A percentile compares a stretch with the other conserved stretches of the same genome.
These are phyloP conservation scores for Phalacrocorax pelagicus DNA, from an alignment of 2,113 vertebrate genomes.

Conservation along the genomic window DNA sequence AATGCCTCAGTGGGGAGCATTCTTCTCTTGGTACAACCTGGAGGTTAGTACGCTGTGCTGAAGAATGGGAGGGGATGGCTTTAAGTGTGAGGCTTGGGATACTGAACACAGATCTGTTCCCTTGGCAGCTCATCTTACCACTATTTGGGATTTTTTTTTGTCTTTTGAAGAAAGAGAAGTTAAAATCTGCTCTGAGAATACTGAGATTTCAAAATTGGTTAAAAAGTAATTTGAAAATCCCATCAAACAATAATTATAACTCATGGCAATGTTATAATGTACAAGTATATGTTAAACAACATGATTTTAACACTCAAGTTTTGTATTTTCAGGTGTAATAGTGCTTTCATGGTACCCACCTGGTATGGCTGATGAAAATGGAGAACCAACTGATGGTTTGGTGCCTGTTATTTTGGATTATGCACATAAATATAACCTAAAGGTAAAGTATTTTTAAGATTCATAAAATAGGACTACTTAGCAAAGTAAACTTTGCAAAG, in stretches of 20 bases:
- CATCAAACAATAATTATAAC: neutral
- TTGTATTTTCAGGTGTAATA: constrained; percentile 84
- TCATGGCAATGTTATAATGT: neutral
- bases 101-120: neutral
- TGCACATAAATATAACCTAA: constrained; percentile 90
- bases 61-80: neutral
- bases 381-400: constrained; percentile 83
- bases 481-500: neutral
- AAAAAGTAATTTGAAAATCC: neutral
- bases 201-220: neutral
- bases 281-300: neutral
- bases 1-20: neutral
- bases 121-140: neutral
- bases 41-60: neutral
- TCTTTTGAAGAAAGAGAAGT: neutral
- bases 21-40: neutral
- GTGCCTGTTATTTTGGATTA: constrained; percentile 87
- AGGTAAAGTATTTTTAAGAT: constrained; percentile 75
- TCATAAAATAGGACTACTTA: neutral
- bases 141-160: neutral
- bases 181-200: neutral
- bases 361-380: constrained; percentile 87
- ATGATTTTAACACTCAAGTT: neutral
- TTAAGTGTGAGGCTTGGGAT: neutral
- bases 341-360: constrained; percentile 96